Evolutionary conservation across 2,797 vertebrate species (phyloP).

Genomic region (Prunella strophiata): DNA sequence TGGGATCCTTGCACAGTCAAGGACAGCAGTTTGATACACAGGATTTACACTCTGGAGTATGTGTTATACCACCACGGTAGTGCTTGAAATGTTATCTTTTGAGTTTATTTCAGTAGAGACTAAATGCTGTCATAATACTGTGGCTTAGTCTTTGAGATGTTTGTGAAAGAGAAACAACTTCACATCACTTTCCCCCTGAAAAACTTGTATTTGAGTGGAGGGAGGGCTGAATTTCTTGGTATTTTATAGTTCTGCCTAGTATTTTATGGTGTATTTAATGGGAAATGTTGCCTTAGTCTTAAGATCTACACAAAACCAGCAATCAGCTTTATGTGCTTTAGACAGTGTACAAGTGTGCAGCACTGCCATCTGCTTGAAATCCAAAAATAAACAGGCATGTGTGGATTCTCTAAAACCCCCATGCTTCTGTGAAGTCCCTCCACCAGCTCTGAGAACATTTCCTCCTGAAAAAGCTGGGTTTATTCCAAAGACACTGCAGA

Average conservation of each 20-base stretch:
- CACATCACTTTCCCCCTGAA: not conserved
- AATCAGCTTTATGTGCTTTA: not conserved
- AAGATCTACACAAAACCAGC: not conserved
- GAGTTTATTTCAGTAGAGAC: not conserved
- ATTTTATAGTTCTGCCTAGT: not conserved
- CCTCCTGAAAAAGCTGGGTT: not conserved
- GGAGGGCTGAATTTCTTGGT: not conserved
- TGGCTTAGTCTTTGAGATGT: not conserved
- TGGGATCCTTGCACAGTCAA: not conserved
- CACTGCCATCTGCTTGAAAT: not conserved
- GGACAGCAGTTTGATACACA: not conserved
- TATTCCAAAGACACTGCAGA: not conserved
- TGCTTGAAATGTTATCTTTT: not conserved
- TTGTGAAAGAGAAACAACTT: not conserved
- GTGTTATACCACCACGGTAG: rapidly evolving
- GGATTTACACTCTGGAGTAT: not conserved
- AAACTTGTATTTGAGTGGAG: not conserved
- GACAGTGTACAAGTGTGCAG: not conserved
- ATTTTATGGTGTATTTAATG: not conserved
- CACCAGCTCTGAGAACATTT: not conserved
- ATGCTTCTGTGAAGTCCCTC: not conserved
- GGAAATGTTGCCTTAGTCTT: not conserved
- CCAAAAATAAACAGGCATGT: not conserved
- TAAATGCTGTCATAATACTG: rapidly evolving
- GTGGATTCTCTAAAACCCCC: not conserved